A percentile compares a stretch with the other conserved stretches of the same genome.
Evolutionary conservation across 2,113 vertebrate genomes (phyloP).

Genomic region (Typhlomys cinereus): DNA sequence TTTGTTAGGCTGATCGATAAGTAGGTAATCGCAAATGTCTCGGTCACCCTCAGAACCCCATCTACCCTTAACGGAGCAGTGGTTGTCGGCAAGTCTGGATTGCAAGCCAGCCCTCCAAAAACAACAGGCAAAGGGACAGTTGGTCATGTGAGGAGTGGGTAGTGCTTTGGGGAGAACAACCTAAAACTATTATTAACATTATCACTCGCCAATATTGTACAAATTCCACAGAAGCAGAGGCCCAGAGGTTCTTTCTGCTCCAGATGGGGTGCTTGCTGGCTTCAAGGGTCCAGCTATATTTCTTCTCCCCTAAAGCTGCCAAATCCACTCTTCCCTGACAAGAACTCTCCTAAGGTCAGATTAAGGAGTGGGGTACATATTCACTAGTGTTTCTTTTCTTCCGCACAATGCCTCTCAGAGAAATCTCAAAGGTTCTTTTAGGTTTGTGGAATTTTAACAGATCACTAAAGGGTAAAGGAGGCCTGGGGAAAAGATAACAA

Average conservation of each 20-base stretch:
- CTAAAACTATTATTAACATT: neutral
- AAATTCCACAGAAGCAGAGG: neutral
- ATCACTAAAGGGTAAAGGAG: neutral
- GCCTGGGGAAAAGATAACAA: neutral
- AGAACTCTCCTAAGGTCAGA: neutral
- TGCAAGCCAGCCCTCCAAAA: neutral
- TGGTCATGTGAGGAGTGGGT: neutral
- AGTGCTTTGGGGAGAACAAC: too few relatives aligned
- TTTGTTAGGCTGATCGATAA: constrained; percentile 37
- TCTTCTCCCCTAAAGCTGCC: neutral
- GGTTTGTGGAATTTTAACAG: neutral
- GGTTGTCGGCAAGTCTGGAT: neutral
- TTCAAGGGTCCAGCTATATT: neutral
- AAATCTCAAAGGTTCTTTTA: neutral
- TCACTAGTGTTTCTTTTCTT: neutral
- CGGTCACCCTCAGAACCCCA: neutral
- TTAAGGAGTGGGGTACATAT: rapidly evolving
- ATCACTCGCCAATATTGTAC: neutral
- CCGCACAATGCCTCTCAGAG: neutral
- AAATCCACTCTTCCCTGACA: neutral
- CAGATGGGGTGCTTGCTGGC: neutral
- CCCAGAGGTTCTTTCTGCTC: too few relatives aligned
- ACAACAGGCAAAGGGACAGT: neutral
- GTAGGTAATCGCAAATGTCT: neutral
- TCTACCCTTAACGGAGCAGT: neutral